Conservation (phyloP, 2,888 invertebrate genomes). For the Tiliacea citrago region DNA sequence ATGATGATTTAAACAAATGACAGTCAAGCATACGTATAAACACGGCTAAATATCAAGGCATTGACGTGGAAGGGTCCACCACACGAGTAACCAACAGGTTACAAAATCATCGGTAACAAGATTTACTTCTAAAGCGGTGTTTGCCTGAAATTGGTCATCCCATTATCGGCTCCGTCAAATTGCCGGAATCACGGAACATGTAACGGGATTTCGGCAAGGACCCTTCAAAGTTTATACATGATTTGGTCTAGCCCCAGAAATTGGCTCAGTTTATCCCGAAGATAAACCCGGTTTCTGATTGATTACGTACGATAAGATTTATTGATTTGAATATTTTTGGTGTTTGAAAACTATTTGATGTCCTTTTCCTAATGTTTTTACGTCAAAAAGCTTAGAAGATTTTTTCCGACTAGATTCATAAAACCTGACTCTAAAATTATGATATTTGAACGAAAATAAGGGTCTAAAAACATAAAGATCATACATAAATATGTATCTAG, state of each 20-base stretch:
- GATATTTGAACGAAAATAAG: neutral
- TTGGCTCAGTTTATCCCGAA: conserved; percentile 33
- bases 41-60: neutral
- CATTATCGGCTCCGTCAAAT: conserved; percentile 57
- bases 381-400: neutral
- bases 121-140: conserved; percentile 42
- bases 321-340: neutral
- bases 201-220: conserved; percentile 49
- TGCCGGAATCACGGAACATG: conserved; percentile 53
- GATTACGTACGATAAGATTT: conserved; percentile 4
- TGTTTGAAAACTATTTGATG: neutral
- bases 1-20: neutral
- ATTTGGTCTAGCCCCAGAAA: conserved; percentile 29
- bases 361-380: neutral
- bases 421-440: neutral
- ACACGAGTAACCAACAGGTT: conserved; percentile 14
- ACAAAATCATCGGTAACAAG: conserved; percentile 50
- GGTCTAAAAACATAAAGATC: neutral
- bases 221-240: conserved; percentile 52
- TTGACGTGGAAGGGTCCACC: conserved; percentile 8
- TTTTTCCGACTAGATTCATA: neutral
- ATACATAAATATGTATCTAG: conserved; percentile 11
- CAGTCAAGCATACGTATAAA: neutral
- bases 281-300: conserved; percentile 7
- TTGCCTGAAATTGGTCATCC: conserved; percentile 49